Evolutionary conservation across 2,888 invertebrate genomes (phyloP), one percentile per base, ranked within the genome.

Genomic region (Himalopsyche kuldschensis): DNA sequence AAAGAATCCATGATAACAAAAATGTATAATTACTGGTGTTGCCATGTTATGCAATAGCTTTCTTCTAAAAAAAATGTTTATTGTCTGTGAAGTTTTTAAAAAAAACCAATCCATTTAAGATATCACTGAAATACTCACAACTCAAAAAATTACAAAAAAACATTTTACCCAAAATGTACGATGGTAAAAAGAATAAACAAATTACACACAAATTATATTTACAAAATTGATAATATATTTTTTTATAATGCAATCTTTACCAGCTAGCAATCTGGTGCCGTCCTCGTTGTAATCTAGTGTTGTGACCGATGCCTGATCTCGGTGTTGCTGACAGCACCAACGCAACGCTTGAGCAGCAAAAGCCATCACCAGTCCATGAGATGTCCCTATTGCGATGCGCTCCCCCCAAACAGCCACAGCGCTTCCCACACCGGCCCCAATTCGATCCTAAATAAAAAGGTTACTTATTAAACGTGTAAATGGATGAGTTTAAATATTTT

Each of bases 311-410:
- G 96, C 96, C 88, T 95, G 94, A 87, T 95, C 94, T 78, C 92
- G 91, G 75, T 95, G 93, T 77, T 92, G 91, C 87, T 93, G 91
- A 88, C 95, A 95, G 86, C 97, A 98, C 97, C 97, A 98, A 88
- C 97, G 94, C 86, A 98, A 90, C 11, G 96, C 96, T 90, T 98
- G 98, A 69, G 96, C 94, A 92, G 97, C 96, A 90, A 97, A 97
- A 81, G 97, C 95, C 35, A 99, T 91, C 81, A 98, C 93, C 87
- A 97, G 94, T 0, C 99, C 98, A 90, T 98, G 97, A 32, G 98
- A 97, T 41, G 98, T 99, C 48, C 99, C 99, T 41, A 98, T 94
- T n/a, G 96, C 96, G 85, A 98, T 93, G 90, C 95, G 94, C 81
- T 95, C 95, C 10, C 94, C 92, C 86, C 92, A 93, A 5, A 96